Evolutionary conservation across 2,888 invertebrate genomes (phyloP), one percentile per base, ranked within the genome.

Genomic region (Cremastobaeus sp.): DNA sequence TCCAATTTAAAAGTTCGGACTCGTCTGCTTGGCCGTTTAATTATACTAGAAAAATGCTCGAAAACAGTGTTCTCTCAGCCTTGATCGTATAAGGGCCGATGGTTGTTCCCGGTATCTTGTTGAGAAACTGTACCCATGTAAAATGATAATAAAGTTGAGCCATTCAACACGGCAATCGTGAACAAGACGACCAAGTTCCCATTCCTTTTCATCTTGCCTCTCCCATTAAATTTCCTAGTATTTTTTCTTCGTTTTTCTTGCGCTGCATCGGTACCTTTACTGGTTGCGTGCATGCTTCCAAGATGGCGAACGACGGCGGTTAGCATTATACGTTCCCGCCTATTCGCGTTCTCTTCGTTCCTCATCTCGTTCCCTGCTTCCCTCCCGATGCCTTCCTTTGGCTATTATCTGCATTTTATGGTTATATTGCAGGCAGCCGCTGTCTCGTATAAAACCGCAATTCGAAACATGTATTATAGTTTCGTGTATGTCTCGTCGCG

Each of bases 331-430:
- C 48, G 55, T 54, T 52, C 57, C 70, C 48, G 55, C 68, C 59
- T 68, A 69, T 73, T 50, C 70, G 65, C 52, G 64, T 55, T 55
- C 68, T 41, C 60, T 34, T 54, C 73, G 48, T 65, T 65, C 52
- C 68, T 77, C 70, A 47, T 73, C 50, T 60, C 76, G 57, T 73
- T 76, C 71, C 80, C 76, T 74, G 78, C 79, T 5, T 80, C 80
- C 79, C 80, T 81, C 79, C 78, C 52, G 70, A 71, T 72, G 52
- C 66, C 66, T 68, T 73, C 73, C 79, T 81, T 80, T 80, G 81
- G 81, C 83, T 83, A 86, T 87, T 87, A 87, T 85, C 86, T 85
- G 81, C 83, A 85, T 86, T 87, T 87, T 87, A 87, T 86, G 85
- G 85, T 84, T 86, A 85, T 86, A 87, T 86, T 86, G 85, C 86